Base-by-base conservation (phyloP, 23 tunicate species). In the Phallusia fumigata region DNA sequence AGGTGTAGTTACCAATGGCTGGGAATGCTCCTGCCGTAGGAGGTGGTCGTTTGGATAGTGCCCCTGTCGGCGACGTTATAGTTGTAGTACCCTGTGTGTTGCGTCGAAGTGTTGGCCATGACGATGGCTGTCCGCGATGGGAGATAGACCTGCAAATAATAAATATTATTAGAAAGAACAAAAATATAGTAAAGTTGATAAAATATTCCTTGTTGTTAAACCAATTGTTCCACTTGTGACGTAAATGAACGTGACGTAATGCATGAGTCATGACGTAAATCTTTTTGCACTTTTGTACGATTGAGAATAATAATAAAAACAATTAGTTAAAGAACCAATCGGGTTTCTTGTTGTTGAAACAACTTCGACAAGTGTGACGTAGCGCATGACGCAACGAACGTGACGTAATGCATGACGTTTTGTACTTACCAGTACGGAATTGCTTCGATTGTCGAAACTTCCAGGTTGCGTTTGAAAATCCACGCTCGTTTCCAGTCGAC, bases 401-500 rank as follows among this genome's bases (percentile, higher is more conserved):
- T 40, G 47, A 40, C 47, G 47, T 40, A 40, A 40, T 10, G 8
- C 10, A 10, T 40, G 47, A 40, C 47, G 47, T 40, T 40, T 40
- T 40, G 8, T 40, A 53, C 80, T 80, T 64, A 90, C 95, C 89
- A 53, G 52, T 50, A 90, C 51, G 50, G 95, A 90, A 45, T 90
- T 90, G 32, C 73, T 52, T 45, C 89, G 73, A 65, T 78, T 78
- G 65, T 90, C 89, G 45, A 81, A 90, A 19, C 33, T 32, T n/a
- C 64, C 32, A 26, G 81, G 30, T 22, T 24, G 18, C 22, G 95
- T 81, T 75, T 13, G 34, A 64, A 90, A 90, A 8, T 64, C 74
- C 24, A 81, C 76, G 44, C 80, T 80, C 21, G 88, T 74, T 19
- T 85, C 86, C 33, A 52, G 77, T 65, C 95, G 73, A 24, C 86